These are phyloP conservation scores for Pampus argenteus DNA, from an alignment of 2,797 vertebrate genomes.

Conservation along the genomic window DNA sequence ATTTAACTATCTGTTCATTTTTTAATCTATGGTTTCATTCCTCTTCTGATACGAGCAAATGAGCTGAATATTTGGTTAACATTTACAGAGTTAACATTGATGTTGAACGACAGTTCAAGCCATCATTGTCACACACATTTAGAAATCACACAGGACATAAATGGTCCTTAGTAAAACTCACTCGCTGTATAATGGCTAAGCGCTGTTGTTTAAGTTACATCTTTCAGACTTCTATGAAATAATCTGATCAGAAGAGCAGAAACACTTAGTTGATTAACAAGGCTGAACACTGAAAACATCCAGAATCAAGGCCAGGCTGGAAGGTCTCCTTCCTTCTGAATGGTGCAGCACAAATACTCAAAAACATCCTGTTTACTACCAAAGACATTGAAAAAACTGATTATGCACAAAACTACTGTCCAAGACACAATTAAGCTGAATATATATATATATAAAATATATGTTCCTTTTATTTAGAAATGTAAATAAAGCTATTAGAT, in stretches of 20 bases:
- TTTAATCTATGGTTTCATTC: conserved; percentile 2
- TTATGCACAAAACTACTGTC: conserved; percentile 10
- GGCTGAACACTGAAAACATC: not conserved
- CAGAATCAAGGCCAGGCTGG: not conserved
- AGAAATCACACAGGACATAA: not conserved
- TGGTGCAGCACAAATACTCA: conserved; percentile 13
- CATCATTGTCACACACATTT: not conserved
- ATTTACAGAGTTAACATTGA: too few relatives aligned
- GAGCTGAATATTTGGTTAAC: conserved; percentile 8
- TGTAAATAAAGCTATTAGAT: conserved; percentile 34
- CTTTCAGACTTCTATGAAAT: not conserved
- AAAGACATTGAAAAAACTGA: conserved; percentile 13
- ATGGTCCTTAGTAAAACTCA: not conserved
- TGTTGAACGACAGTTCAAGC: not conserved
- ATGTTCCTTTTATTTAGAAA: conserved; percentile 52
- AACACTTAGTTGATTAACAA: not conserved
- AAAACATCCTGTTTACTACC: conserved; percentile 24
- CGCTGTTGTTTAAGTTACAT: not conserved
- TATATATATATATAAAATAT: too few relatives aligned
- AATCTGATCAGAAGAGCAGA: not conserved
- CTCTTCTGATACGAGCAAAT: not conserved
- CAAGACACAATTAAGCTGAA: conserved; percentile 41
- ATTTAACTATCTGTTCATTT: not conserved
- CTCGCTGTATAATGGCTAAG: not conserved
- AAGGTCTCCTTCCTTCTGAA: conserved; percentile 20